These are phyloP conservation scores for Promerops cafer DNA, from an alignment of 2,113 vertebrate species.

Conservation along the genomic window DNA sequence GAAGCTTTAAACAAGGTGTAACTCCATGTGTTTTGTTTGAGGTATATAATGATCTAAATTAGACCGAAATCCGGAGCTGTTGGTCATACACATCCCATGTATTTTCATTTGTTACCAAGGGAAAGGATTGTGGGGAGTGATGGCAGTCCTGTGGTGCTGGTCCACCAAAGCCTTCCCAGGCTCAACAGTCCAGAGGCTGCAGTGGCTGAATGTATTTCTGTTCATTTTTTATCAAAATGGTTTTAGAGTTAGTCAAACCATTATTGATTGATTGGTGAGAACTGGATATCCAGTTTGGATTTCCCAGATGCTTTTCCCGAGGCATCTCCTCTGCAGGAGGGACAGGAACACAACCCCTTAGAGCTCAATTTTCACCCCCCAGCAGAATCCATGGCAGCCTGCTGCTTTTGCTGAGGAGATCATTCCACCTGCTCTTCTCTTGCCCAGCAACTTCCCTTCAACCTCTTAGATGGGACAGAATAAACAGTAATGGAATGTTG, in stretches of 20 bases:
- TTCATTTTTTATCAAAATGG: background rate
- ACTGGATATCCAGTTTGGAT: background rate
- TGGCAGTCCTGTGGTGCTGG: background rate
- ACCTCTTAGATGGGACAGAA: background rate
- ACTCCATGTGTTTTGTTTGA: background rate
- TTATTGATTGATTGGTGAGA: background rate
- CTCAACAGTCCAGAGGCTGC: background rate
- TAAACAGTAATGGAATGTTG: background rate
- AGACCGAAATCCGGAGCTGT: background rate
- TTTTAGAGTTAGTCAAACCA: background rate
- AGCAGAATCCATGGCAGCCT: background rate
- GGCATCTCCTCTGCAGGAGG: background rate
- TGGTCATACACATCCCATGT: background rate
- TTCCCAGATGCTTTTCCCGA: background rate
- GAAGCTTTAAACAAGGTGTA: background rate
- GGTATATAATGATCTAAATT: background rate
- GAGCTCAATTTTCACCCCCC: background rate
- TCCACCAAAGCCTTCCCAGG: background rate
- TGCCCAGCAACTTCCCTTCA: background rate
- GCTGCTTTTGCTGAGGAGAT: background rate
- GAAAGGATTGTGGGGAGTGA: background rate
- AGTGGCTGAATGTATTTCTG: background rate
- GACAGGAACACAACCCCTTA: background rate
- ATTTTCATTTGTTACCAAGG: background rate
- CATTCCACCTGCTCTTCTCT: background rate